Conservation (phyloP, 2,888 invertebrate species). For the Ligdia adustata region DNA sequence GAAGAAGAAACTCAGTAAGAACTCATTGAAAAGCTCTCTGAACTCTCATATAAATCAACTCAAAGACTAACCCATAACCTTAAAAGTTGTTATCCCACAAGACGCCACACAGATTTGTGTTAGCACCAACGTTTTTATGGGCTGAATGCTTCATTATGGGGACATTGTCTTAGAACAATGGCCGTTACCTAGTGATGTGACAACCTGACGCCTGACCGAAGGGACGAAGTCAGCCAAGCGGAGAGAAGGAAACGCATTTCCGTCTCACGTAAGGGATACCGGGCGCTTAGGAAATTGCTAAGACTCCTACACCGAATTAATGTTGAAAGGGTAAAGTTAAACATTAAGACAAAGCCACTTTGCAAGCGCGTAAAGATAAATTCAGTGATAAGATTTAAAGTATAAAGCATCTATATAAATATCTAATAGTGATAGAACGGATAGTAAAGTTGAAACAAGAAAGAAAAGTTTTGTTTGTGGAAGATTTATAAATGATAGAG, state of each 20-base stretch:
- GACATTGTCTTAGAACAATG: conserved; percentile 60
- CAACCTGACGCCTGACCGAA: conserved; percentile 40
- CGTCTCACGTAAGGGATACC: conserved; percentile 52
- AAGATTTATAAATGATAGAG: no score
- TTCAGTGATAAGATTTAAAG: no score
- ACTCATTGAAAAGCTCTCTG: no score
- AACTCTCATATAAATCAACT: conserved; percentile 23
- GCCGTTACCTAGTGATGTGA: conserved; percentile 46
- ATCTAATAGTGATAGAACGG: no score
- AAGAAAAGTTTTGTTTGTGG: no score
- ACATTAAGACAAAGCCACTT: not conserved
- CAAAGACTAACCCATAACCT: conserved; percentile 19
- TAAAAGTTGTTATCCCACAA: conserved; percentile 34
- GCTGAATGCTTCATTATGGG: conserved; percentile 38
- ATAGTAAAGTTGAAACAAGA: no score
- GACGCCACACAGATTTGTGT: conserved; percentile 32
- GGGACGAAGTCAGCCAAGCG: conserved; percentile 56
- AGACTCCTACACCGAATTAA: conserved; percentile 36
- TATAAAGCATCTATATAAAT: no score
- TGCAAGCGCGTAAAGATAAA: no score
- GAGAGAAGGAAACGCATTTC: conserved; percentile 70
- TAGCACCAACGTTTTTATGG: conserved; percentile 40
- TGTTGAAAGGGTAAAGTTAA: conserved; percentile 11
- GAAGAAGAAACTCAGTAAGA: no score
- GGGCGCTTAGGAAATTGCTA: conserved; percentile 43